Percentiles rank a stretch among this genome's conserved stretches.
These are phyloP conservation scores for Macropodus opercularis DNA, from an alignment of 2,797 vertebrate genomes.

Conservation along the genomic window DNA sequence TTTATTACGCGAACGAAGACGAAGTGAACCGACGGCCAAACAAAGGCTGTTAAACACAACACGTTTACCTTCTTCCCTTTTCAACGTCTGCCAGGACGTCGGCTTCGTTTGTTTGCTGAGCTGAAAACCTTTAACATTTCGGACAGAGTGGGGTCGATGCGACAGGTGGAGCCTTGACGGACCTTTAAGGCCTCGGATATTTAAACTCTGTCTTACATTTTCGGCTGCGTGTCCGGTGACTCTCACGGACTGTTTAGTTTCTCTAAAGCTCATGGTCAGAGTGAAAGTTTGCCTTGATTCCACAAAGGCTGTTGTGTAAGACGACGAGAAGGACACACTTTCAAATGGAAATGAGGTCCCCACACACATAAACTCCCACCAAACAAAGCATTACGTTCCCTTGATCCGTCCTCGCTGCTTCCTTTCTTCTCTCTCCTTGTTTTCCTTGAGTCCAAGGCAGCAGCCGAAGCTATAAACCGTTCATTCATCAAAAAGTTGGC, in stretches of 20 bases:
- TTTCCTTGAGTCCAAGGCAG: not conserved
- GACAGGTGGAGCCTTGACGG: no score
- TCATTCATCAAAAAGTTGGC: not conserved
- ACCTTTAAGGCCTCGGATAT: no score
- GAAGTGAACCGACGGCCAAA: no score
- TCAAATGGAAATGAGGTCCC: slow-evolving; percentile 39
- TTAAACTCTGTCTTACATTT: no score
- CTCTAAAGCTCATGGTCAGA: slow-evolving; percentile 9
- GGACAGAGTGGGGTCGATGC: no score
- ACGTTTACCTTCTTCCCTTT: no score
- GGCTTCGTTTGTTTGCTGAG: no score
- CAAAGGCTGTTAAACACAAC: no score
- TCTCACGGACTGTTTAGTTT: slow-evolving; percentile 7
- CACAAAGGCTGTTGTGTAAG: slow-evolving; percentile 44
- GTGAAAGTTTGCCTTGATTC: not conserved
- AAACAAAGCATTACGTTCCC: not conserved
- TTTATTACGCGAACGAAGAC: no score
- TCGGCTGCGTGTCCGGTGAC: no score
- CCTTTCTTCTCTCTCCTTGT: not conserved
- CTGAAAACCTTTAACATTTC: no score
- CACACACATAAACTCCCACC: slow-evolving; percentile 6
- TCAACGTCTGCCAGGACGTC: no score
- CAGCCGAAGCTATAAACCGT: not conserved
- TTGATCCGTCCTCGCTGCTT: not conserved
- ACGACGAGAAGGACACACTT: slow-evolving; percentile 53